phyloP scores from a whole-genome alignment of 2,113 vertebrate species.

The Hepsetus odoe region DNA sequence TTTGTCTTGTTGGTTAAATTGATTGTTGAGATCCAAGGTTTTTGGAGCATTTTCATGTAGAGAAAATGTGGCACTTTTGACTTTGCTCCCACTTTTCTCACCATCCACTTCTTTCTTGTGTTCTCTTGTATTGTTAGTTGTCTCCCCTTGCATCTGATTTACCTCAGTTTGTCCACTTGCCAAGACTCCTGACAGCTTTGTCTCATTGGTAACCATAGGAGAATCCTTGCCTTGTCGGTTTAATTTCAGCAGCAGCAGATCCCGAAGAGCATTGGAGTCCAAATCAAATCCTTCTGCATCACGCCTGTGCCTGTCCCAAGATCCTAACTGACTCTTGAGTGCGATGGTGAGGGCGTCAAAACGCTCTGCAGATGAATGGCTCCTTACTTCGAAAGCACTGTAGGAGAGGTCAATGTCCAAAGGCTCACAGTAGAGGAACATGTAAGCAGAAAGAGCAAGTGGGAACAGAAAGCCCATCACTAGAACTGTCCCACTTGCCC shows the following conservation, averaged over 20 bases:
- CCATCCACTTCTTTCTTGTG: conserved; percentile 5
- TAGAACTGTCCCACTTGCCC: conserved; percentile 82
- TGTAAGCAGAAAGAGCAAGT: conserved; percentile 82
- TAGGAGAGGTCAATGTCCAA: conserved; percentile 98
- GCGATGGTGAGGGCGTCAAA: conserved; percentile 91
- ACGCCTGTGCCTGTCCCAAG: conserved; percentile 89
- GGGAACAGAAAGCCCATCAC: conserved; percentile 85
- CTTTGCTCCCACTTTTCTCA: conserved; percentile 16
- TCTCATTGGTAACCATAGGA: conserved; percentile 47
- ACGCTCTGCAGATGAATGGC: conserved; percentile 92
- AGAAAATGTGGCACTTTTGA: background rate
- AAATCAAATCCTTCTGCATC: conserved; percentile 79
- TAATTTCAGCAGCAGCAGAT: conserved; percentile 84
- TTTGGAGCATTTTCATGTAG: too few relatives aligned
- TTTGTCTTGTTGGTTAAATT: too few relatives aligned
- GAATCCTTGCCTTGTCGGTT: conserved; percentile 49
- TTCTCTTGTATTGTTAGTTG: conserved; percentile 11
- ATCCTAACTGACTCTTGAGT: conserved; percentile 91
- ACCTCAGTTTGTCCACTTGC: conserved; percentile 30
- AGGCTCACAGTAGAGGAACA: conserved; percentile 91
- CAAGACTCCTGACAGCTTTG: background rate
- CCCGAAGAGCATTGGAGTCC: conserved; percentile 80
- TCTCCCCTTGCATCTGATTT: conserved; percentile 22
- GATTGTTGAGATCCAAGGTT: too few relatives aligned
- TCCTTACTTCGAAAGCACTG: conserved; percentile 95